Evolutionary conservation across 2,888 invertebrate species (phyloP), one percentile per base, ranked within the genome.

Genomic region (Tachina fera): DNA sequence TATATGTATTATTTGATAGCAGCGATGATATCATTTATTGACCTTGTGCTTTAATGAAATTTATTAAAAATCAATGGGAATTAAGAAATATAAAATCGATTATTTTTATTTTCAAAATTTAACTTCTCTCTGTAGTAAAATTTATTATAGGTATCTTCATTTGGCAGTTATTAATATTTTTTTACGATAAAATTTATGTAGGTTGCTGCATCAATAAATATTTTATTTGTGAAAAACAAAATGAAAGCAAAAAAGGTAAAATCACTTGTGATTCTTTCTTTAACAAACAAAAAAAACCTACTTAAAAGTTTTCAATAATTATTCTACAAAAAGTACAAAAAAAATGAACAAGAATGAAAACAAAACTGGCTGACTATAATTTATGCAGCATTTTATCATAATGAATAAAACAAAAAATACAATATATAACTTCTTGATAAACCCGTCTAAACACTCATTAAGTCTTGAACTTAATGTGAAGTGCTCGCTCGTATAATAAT

Each of bases 241-340:
- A 11, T 60, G 9, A 49, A 58, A 58, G 10, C 14, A 4, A 43
- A 82, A 76, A 76, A 76, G 76, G 70, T 31, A 76, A 82, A 76
- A 70, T 49, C 31, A 68, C 31, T 75, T 82, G 75, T 45, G 63
- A 43, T 76, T 76, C 51, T 49, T 76, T 76, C 51, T 49, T 9
- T 16, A 45, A 22, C 22, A 76, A 41, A 41, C 39, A 58, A 61
- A 74, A 70, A 49, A 58, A 75, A 82, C 76, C 82, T 58, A 76
- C 76, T 71, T 82, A 82, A 51, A 45, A 47, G 41, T 39, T 56
- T 63, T 5, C n/a, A 51, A 53, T 56, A 53, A 72, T 72, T 79
- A 11, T 16, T 71, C 14, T n/a, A 72, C 47, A 63, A 80, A 60
- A 80, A 41, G 47, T 58, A 45, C 39, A 77, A 58, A 65, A 58